Conservation (phyloP, 2,888 invertebrate species). For the Hemicrepidius hirtus region DNA sequence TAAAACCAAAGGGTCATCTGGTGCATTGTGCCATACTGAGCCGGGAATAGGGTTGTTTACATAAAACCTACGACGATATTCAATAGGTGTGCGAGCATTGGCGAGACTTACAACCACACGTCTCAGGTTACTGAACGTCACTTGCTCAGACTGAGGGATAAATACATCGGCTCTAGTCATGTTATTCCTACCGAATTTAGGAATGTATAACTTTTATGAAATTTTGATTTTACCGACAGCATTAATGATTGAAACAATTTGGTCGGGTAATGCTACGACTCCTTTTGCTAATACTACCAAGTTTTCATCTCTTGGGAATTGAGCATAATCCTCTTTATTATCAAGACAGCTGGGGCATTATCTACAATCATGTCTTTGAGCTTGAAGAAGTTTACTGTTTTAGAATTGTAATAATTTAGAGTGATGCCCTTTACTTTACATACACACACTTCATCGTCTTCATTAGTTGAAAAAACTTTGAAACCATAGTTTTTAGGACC, state of each 20-base stretch:
- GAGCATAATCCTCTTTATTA: too few relatives aligned
- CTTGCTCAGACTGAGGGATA: slow-evolving; percentile 23
- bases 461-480: slow-evolving; percentile 50
- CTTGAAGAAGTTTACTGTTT: slow-evolving; percentile 45
- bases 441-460: slow-evolving; percentile 13
- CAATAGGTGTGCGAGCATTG: slow-evolving; percentile 1
- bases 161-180: background rate
- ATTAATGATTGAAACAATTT: too few relatives aligned
- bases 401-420: slow-evolving; percentile 43
- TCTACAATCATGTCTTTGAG: slow-evolving; percentile 4
- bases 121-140: slow-evolving; percentile 19
- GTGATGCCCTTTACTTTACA: slow-evolving; percentile 56
- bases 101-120: slow-evolving; percentile 22
- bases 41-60: slow-evolving; percentile 41
- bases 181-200: too few relatives aligned
- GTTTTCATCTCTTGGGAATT: too few relatives aligned
- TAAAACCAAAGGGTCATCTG: slow-evolving; percentile 9
- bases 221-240: too few relatives aligned
- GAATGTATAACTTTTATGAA: too few relatives aligned
- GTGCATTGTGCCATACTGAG: slow-evolving; percentile 18
- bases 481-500: slow-evolving; percentile 60
- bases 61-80: slow-evolving; percentile 23
- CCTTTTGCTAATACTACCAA: too few relatives aligned
- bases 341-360: background rate
- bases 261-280: too few relatives aligned